Conservation (phyloP, 2,888 invertebrate species). For the Adelphocoris suturalis region DNA sequence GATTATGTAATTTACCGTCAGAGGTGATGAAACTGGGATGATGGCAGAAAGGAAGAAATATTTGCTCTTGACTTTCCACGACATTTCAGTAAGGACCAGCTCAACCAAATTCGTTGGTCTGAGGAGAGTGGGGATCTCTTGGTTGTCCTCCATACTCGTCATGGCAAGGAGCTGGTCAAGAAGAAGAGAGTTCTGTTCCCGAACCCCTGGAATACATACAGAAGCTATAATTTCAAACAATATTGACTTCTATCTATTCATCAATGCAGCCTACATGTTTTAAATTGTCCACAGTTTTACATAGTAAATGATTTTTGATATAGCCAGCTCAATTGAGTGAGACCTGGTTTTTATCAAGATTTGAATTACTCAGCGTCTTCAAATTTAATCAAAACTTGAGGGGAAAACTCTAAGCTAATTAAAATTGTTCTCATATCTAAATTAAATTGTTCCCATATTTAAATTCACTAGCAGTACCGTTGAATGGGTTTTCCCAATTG, state of each 20-base stretch:
- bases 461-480: conserved; percentile 73
- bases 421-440: no score
- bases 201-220: conserved; percentile 78
- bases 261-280: no score
- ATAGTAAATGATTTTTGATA: no score
- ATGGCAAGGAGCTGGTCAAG: conserved; percentile 79
- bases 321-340: no score
- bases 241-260: no score
- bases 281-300: no score
- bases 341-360: no score
- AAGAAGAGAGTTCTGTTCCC: conserved; percentile 81
- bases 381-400: no score
- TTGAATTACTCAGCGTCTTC: no score
- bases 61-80: conserved; percentile 83
- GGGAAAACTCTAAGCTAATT: no score
- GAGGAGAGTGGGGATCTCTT: conserved; percentile 59
- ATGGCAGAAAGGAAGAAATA: conserved; percentile 82
- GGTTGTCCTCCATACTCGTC: conserved; percentile 54
- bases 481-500: conserved; percentile 83
- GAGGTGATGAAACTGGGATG: conserved; percentile 76
- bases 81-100: conserved; percentile 78
- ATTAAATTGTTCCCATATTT: no score
- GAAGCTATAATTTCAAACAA: not conserved
- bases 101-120: conserved; percentile 76
- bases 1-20: conserved; percentile 73